A percentile compares a stretch with the other conserved stretches of the same genome.
Evolutionary conservation across 2,113 vertebrate species (phyloP).

Genomic region (Picathartes gymnocephalus): DNA sequence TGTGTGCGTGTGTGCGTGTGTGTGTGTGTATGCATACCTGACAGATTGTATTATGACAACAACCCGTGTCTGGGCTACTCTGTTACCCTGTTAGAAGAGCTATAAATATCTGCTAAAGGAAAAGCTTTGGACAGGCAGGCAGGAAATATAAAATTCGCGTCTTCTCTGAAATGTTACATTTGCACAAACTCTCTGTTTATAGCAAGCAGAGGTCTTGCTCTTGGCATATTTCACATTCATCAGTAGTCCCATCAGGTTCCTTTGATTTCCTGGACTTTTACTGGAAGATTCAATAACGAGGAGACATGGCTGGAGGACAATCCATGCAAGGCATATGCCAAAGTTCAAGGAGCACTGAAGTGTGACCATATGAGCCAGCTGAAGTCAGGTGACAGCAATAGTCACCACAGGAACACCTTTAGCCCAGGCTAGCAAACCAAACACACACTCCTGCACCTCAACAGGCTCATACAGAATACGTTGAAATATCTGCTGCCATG

Average conservation of each 20-base stretch:
- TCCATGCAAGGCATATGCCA: not conserved
- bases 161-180: conserved; percentile 27
- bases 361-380: not conserved
- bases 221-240: not conserved
- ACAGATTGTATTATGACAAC: not conserved
- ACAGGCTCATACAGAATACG: not conserved
- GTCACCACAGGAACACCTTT: not conserved
- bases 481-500: not conserved
- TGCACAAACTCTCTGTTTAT: conserved; percentile 11
- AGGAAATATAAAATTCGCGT: not conserved
- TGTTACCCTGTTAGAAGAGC: not conserved
- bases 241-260: not conserved
- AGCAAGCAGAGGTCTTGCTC: not conserved
- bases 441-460: not conserved
- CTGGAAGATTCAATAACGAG: not conserved
- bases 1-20: too few species aligned
- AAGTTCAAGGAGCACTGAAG: not conserved
- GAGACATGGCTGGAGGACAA: not conserved
- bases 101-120: not conserved
- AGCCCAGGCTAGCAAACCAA: not conserved
- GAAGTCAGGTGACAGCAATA: not conserved
- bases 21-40: not conserved
- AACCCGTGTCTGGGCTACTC: not conserved
- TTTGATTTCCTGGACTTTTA: not conserved
- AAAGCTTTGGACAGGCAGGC: not conserved